Evolutionary conservation across 2,113 vertebrate species (phyloP), one percentile per base, ranked within the genome.

Genomic region (cattle (Bos taurus)): DNA sequence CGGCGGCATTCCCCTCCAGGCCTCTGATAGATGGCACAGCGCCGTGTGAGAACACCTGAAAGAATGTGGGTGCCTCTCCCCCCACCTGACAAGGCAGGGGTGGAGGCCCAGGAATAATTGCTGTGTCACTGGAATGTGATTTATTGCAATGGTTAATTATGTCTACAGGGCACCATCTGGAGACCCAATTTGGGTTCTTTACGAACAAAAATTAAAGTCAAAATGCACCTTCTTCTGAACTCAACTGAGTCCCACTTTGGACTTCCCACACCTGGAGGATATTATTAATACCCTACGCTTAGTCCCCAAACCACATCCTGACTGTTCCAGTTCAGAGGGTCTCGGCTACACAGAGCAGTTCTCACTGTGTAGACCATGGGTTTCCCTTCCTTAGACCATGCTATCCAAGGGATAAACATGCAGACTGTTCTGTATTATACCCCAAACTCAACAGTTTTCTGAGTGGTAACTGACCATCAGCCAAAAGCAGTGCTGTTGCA

Each of bases 91-190:
- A 50, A 48, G 78, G 85, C 88, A 88, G 26, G 54, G 64, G 82
- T 50, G 71, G 78, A 46, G 43, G 36, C 83, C 48, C n/a, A 52
- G 64, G 90, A 78, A 28, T 97, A 96, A 98, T 98, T 60, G 91
- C 91, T 26, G 2, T 96, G 97, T 98, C 98, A 97, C 50, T 95
- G 48, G 91, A 78, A 59, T 43, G 96, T 98, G 97, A 98, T 98
- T 98, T 98, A 98, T 97, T 95, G 95, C 97, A 64, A 77, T 59
- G 87, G 25, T 91, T 97, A 97, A 96, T 97, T 97, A 95, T 93
- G 91, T 97, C 97, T 92, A 91, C 71, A 81, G 93, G 95, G 96
- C 96, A 98, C 97, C 98, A 97, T 98, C 96, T 98, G 97, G 95
- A 97, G 93, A 97, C 94, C 60, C 95, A 94, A 93, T 96, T 88